Percentiles rank a stretch among this genome's conserved stretches.
Evolutionary conservation across 1,140 invertebrate genomes (phyloP).

Genomic region (Drosophila yakuba): DNA sequence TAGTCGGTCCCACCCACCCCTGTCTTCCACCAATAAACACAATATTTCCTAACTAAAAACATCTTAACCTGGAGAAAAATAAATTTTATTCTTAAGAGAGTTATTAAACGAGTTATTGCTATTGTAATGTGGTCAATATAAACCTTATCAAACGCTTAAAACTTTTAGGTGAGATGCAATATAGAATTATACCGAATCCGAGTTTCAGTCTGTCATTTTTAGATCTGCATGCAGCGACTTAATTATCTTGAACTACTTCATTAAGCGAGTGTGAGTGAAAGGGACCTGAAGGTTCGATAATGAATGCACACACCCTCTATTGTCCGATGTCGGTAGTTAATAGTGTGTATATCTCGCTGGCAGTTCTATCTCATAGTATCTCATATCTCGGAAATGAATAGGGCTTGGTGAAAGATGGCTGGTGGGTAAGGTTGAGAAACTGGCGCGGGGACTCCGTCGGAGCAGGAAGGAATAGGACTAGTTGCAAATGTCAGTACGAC

Average conservation of each 20-base stretch:
- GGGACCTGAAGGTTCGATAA: constrained; percentile 68
- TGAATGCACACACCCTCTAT: constrained; percentile 68
- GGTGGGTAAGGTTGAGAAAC: too few species aligned
- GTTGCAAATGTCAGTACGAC: constrained; percentile 48
- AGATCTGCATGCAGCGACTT: constrained; percentile 70
- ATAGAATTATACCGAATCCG: too few species aligned
- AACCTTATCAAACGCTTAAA: too few species aligned
- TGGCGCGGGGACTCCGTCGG: neutral
- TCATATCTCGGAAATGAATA: constrained; percentile 50
- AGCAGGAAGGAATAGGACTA: constrained; percentile 5
- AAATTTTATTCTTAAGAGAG: too few species aligned
- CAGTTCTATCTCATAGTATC: constrained; percentile 68
- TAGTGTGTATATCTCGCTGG: constrained; percentile 1
- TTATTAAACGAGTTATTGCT: too few species aligned
- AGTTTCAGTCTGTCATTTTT: constrained; percentile 7
- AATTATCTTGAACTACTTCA: constrained; percentile 83
- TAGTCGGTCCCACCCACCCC: too few species aligned
- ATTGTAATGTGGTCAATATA: too few species aligned
- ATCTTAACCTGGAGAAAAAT: too few species aligned
- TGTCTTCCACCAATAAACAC: constrained; percentile 7
- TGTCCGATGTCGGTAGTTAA: constrained; percentile 1
- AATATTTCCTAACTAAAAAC: neutral
- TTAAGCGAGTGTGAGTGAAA: too few species aligned
- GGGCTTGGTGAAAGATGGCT: neutral
- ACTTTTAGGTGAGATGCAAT: too few species aligned